Evolutionary conservation across 2,888 invertebrate species (phyloP).

Genomic region (Punctoribates punctum): DNA sequence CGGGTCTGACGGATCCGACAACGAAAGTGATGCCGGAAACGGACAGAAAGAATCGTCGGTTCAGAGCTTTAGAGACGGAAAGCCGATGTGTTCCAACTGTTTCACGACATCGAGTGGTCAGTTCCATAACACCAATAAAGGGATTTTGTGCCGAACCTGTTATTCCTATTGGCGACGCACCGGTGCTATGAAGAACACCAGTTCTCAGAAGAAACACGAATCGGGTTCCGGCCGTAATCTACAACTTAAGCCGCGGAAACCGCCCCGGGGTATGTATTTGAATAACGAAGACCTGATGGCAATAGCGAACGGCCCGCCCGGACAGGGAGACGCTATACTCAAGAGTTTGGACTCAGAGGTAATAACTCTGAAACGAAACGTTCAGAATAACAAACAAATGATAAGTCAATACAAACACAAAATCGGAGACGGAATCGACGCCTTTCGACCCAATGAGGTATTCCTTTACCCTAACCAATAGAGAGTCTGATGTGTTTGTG

Average conservation of each 20-base stretch:
- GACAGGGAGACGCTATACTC: slow-evolving; percentile 76
- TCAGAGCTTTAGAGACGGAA: background rate
- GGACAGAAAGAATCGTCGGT: slow-evolving; percentile 9
- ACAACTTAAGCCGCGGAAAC: slow-evolving; percentile 64
- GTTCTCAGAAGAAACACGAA: slow-evolving; percentile 39
- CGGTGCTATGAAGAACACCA: slow-evolving; percentile 60
- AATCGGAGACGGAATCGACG: slow-evolving; percentile 63
- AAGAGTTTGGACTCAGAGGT: slow-evolving; percentile 90
- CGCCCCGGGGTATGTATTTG: slow-evolving; percentile 94
- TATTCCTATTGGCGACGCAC: slow-evolving; percentile 82
- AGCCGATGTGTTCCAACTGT: slow-evolving; percentile 49
- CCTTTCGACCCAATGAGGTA: slow-evolving; percentile 53
- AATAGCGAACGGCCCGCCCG: slow-evolving; percentile 72
- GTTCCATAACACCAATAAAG: slow-evolving; percentile 56
- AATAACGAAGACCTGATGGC: slow-evolving; percentile 93
- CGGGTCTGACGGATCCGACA: slow-evolving; percentile 79
- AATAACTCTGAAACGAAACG: slow-evolving; percentile 91
- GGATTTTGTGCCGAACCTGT: slow-evolving; percentile 76
- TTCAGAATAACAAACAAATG: slow-evolving; percentile 89
- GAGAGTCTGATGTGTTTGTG: slow-evolving; percentile 41
- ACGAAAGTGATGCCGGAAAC: slow-evolving; percentile 65
- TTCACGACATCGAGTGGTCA: slow-evolving; percentile 39
- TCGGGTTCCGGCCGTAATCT: slow-evolving; percentile 48
- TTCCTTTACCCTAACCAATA: background rate
- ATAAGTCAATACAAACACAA: slow-evolving; percentile 80